Evolutionary conservation across 2,888 invertebrate species (phyloP).

Genomic region (Seira musarum): DNA sequence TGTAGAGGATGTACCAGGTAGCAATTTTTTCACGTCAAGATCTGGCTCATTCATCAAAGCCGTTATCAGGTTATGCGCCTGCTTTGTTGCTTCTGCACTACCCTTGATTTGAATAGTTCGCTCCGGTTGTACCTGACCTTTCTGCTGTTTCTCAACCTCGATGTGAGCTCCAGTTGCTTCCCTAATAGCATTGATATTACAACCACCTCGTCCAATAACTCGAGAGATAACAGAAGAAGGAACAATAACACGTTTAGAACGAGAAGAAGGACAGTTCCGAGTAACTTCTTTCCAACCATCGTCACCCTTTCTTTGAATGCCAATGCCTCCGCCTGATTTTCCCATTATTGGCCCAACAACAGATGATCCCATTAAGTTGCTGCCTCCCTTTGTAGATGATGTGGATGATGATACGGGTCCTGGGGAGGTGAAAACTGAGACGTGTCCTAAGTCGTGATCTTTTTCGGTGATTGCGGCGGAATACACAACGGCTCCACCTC

Average conservation of each 20-base stretch:
- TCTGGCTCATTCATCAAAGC: constrained; percentile 96
- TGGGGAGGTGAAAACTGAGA: constrained; percentile 36
- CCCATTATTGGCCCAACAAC: not conserved
- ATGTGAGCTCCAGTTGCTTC: constrained; percentile 98
- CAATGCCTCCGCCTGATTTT: constrained; percentile 15
- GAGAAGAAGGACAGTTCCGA: constrained; percentile 68
- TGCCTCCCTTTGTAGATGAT: constrained; percentile 8
- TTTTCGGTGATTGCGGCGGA: constrained; percentile 14
- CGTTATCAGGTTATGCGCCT: constrained; percentile 92
- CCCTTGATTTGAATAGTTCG: constrained; percentile 96
- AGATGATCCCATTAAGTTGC: not conserved
- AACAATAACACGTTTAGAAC: constrained; percentile 90
- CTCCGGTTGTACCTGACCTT: constrained; percentile 87
- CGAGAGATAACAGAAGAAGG: constrained; percentile 96
- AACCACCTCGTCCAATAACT: constrained; percentile 95
- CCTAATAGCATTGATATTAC: constrained; percentile 98
- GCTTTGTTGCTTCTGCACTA: constrained; percentile 91
- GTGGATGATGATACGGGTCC: constrained; percentile 27
- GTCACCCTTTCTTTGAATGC: constrained; percentile 77
- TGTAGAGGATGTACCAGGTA: constrained; percentile 74
- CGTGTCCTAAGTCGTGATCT: constrained; percentile 52
- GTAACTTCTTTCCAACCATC: constrained; percentile 97
- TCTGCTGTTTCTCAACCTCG: constrained; percentile 97
- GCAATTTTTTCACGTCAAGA: constrained; percentile 87
- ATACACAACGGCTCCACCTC: too few relatives aligned